A percentile compares a stretch with the other conserved stretches of the same genome.
These are phyloP conservation scores for Drosophila algonquin DNA, from an alignment of 2,888 invertebrate species.

Conservation along the genomic window DNA sequence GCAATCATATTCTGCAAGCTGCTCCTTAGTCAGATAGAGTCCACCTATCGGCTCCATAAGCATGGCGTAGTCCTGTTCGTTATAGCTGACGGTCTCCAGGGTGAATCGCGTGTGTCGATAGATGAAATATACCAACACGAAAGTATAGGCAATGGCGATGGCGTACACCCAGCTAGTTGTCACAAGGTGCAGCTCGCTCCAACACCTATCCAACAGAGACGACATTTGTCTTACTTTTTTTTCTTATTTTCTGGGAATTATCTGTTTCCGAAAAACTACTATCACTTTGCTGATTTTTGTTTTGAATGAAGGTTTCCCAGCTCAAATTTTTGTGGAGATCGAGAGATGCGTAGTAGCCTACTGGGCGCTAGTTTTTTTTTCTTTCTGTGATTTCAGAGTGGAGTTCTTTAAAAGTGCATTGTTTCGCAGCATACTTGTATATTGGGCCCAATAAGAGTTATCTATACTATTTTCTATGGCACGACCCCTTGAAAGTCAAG, in stretches of 20 bases:
- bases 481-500: too few species aligned
- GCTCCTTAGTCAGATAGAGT: slow-evolving; percentile 15
- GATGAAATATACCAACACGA: slow-evolving; percentile 37
- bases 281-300: too few species aligned
- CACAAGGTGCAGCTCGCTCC: slow-evolving; percentile 39
- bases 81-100: slow-evolving; percentile 44
- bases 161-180: slow-evolving; percentile 37
- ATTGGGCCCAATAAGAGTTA: too few species aligned
- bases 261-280: background rate
- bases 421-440: too few species aligned
- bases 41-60: slow-evolving; percentile 28
- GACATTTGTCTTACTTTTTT: slow-evolving; percentile 23
- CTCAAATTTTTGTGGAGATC: background rate
- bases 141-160: slow-evolving; percentile 13
- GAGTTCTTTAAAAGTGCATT: too few species aligned
- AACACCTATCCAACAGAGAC: slow-evolving; percentile 23
- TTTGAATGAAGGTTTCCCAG: background rate
- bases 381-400: too few species aligned
- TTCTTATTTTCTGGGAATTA: background rate
- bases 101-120: slow-evolving; percentile 15
- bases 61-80: slow-evolving; percentile 49
- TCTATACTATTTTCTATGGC: too few species aligned
- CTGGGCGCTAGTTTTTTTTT: background rate
- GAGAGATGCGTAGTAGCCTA: background rate
- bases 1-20: slow-evolving; percentile 34